A percentile compares a stretch with the other conserved stretches of the same genome.
Evolutionary conservation across 2,888 invertebrate species (phyloP).

Genomic region (Gonocerus acuteangulatus): DNA sequence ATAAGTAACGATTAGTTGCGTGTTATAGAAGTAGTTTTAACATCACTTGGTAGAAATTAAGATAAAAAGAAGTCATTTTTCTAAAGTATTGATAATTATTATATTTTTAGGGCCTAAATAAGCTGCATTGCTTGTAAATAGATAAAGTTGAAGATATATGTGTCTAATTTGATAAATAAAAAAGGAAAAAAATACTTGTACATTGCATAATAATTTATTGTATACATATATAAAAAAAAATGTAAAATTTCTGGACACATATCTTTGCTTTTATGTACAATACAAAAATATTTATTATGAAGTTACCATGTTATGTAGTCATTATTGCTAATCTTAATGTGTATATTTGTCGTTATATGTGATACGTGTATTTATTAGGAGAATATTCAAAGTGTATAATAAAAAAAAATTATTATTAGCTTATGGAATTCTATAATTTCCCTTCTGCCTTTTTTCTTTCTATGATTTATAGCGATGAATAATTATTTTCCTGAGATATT

Average conservation of each 20-base stretch:
- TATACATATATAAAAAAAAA: conserved; percentile 20
- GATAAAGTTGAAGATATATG: conserved; percentile 19
- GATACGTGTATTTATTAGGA: conserved; percentile 31
- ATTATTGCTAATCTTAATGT: conserved; percentile 27
- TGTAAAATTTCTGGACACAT: conserved; percentile 16
- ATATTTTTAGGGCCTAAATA: conserved; percentile 17
- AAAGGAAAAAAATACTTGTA: too few species aligned
- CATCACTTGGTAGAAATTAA: neutral
- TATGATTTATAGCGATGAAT: too few species aligned
- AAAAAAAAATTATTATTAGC: neutral
- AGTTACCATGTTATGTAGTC: conserved; percentile 33
- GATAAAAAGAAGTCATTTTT: conserved; percentile 14
- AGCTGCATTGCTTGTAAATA: conserved; percentile 23
- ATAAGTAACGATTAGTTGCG: neutral
- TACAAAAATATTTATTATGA: conserved; percentile 12
- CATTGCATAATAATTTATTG: conserved; percentile 22
- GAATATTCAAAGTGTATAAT: neutral
- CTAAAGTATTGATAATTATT: conserved; percentile 3
- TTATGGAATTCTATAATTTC: neutral
- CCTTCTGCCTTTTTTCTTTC: too few species aligned
- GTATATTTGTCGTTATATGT: conserved; percentile 38
- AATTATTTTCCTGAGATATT: too few species aligned
- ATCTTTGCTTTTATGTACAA: conserved; percentile 23
- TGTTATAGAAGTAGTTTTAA: conserved; percentile 7
- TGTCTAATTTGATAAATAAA: conserved; percentile 16